Evolutionary conservation across 1,140 invertebrate species (phyloP), one percentile per base, ranked within the genome.

Genomic region (Drosophila aff.): DNA sequence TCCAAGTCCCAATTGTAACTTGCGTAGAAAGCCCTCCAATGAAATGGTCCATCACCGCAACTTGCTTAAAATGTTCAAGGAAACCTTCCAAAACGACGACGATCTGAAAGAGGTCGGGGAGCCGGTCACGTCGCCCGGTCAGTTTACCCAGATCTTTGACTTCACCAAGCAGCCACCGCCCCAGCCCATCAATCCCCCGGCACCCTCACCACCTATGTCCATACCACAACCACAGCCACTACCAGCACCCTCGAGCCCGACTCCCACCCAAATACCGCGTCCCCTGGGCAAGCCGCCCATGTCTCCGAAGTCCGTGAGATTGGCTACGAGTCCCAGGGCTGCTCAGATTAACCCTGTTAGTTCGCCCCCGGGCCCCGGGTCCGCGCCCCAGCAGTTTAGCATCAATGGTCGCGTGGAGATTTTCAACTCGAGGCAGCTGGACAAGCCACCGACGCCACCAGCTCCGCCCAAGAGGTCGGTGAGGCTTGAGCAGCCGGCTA

Each of bases 1-100:
- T 38, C 52, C 43, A 15, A 55, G 6, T 23, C 49, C 40, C 46
- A 69, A 76, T 65, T 89, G 83, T 91, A 92, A 83, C 85, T 91
- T 92, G 76, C 84, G 84, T 79, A 85, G 91, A 81, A 92, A 91
- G 74, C 91, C 91, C 60, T 92, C 91, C 44, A 92, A 92, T 64
- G 91, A 92, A 81, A 92, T 92, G 91, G 82, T 92, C 10, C 91
- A 92, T 73, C 80, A 81, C 55, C 89, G 89, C 46, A 92, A 92
- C 63, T 60, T 92, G 55, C 66, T 92, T 16, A 90, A 90, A 87
- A 92, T 92, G 76, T 92, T 92, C 49, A 92, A 92, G 72, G 87
- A 92, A 10, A 92, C 91, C 53, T 92, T 92, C 73, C 82, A 92
- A 31, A 90, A 83, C 72, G 91, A 92, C n/a, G 76, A 79, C 26